Evolutionary conservation across 2,797 vertebrate genomes (phyloP), one percentile per base, ranked within the genome.

Genomic region (Halcyon chelicuti): DNA sequence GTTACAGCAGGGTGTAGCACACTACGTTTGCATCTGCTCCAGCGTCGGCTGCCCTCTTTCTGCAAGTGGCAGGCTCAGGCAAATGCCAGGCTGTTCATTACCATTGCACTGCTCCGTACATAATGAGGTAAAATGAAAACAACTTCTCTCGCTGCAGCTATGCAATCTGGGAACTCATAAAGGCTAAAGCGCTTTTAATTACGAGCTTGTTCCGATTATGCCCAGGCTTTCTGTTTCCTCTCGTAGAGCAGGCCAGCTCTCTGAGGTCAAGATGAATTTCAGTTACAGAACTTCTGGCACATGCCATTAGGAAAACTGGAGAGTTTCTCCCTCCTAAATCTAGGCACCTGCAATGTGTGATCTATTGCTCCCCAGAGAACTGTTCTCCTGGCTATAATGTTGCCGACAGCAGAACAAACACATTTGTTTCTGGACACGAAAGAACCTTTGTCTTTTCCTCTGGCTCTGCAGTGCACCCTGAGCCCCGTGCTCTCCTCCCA

Each of bases 391-490:
- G 93, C 88, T 90, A 16, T 63, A 95, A 86, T 0, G 1, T 67
- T 93, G 95, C 84, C 93, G 96, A 96, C 93, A 96, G 92, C 95
- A 97, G 94, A 97, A 92, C 91, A 97, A 96, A 97, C 93, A 91
- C 85, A 57, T 96, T 97, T 93, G 62, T 97, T 94, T 68, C 93
- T 97, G 92, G 72, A 86, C 63, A 39, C 2, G 67, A 78, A 84
- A 62, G 40, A 91, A 81, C 93, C 55, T 88, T 90, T 92, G 87
- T 95, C 78, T 76, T 79, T 73, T 23, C 14, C 74, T 92, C 31
- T 3, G 18, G 62, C 42, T 67, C 86, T 17, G n/a, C 47, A 25
- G 84, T 11, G 93, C 78, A 54, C 51, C 60, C 51, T 60, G 51
- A 78, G 44, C 76, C 49, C 61, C 2, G 2, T 37, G 35, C 22